Conservation (phyloP, 2,113 vertebrate species). For the Callionymus lyra region DNA sequence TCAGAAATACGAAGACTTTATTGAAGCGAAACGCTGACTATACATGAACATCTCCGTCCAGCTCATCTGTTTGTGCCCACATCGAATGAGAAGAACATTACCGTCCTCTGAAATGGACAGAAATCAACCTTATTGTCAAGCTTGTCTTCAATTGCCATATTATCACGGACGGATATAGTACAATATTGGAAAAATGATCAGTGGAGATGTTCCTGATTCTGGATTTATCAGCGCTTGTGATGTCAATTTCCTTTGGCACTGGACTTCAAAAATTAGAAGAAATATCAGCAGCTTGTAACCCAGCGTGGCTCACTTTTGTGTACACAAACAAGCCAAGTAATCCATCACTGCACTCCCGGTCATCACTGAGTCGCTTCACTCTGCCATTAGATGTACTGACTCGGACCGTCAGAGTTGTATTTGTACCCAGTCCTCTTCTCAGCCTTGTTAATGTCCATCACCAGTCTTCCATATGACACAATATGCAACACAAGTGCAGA, state of each 20-base stretch:
- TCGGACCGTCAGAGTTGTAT: slow-evolving; percentile 26
- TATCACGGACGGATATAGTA: slow-evolving; percentile 17
- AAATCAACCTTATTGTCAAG: slow-evolving; percentile 35
- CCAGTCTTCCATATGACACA: slow-evolving; percentile 66
- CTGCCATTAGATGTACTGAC: slow-evolving; percentile 43
- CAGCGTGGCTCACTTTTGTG: slow-evolving; percentile 27
- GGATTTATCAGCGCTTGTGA: slow-evolving; percentile 31
- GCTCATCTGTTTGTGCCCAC: slow-evolving; percentile 48
- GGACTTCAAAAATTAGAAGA: slow-evolving; percentile 32
- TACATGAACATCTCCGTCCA: slow-evolving; percentile 44
- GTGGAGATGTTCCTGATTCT: too few species aligned
- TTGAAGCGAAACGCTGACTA: slow-evolving; percentile 24
- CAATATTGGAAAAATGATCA: not conserved
- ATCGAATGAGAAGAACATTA: slow-evolving; percentile 44
- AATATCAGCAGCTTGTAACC: slow-evolving; percentile 25
- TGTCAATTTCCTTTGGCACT: slow-evolving; percentile 27
- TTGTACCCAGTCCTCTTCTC: slow-evolving; percentile 36
- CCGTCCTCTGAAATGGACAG: slow-evolving; percentile 34
- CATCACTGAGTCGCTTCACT: slow-evolving; percentile 33
- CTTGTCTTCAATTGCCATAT: slow-evolving; percentile 45
- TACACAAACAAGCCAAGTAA: slow-evolving; percentile 54
- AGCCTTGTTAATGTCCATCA: slow-evolving; percentile 44
- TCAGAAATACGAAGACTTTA: slow-evolving; percentile 50
- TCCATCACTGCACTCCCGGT: slow-evolving; percentile 30
- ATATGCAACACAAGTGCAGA: slow-evolving; percentile 60